These are phyloP conservation scores for Scaptomyza tumidula DNA, from an alignment of 2,888 invertebrate species.

Conservation along the genomic window DNA sequence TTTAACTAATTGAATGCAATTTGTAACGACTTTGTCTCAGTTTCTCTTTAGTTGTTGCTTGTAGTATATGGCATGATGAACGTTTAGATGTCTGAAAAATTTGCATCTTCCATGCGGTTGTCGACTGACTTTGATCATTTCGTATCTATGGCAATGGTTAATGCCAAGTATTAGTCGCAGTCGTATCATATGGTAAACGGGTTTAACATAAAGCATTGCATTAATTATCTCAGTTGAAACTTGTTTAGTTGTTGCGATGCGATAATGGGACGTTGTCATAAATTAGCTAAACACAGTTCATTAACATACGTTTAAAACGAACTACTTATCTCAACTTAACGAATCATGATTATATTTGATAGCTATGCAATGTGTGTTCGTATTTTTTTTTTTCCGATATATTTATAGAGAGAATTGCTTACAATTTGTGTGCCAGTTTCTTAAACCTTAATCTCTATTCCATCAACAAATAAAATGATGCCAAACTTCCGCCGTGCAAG, in stretches of 20 bases:
- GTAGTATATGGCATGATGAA: conserved; percentile 34
- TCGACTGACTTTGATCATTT: conserved; percentile 42
- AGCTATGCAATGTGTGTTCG: too few relatives aligned
- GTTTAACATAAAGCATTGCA: conserved; percentile 46
- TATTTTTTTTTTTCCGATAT: not conserved
- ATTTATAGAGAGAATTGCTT: conserved; percentile 8
- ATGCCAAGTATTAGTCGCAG: conserved; percentile 8
- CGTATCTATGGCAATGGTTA: conserved; percentile 27
- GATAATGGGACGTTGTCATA: conserved; percentile 34
- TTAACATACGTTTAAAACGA: conserved; percentile 40
- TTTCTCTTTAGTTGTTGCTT: too few relatives aligned
- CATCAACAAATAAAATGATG: conserved; percentile 47
- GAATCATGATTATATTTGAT: too few relatives aligned
- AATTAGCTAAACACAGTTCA: conserved; percentile 39
- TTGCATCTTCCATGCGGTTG: conserved; percentile 6
- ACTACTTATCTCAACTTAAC: not conserved
- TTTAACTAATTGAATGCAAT: conserved; percentile 38
- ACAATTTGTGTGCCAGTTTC: conserved; percentile 48
- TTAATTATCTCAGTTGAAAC: conserved; percentile 51
- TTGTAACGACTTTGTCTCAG: conserved; percentile 32
- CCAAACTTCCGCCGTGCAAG: conserved; percentile 64
- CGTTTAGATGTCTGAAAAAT: conserved; percentile 10
- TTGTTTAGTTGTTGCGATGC: conserved; percentile 37
- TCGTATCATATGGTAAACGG: conserved; percentile 33
- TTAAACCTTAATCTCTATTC: conserved; percentile 33